phyloP scores from a whole-genome alignment of 2,888 invertebrate genomes.

The Drosophila mimica region DNA sequence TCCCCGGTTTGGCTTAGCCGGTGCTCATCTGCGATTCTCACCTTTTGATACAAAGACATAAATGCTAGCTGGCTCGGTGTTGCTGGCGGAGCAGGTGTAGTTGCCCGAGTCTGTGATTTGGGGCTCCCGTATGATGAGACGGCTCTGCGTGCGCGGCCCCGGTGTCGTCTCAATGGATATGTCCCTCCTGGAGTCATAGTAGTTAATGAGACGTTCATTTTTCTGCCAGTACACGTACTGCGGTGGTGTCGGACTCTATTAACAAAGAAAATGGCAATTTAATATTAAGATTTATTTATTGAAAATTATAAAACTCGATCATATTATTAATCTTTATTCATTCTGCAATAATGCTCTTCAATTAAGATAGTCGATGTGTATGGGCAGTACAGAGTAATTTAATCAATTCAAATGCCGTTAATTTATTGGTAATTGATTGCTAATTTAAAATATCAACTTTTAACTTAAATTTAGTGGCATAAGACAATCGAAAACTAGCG shows the following conservation, averaged over 20 bases:
- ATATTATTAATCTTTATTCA: background rate
- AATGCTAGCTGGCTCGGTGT: constrained; percentile 95
- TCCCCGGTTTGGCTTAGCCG: constrained; percentile 16
- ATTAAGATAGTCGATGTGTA: background rate
- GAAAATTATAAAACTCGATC: background rate
- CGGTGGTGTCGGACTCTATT: constrained; percentile 94
- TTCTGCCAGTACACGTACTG: constrained; percentile 98
- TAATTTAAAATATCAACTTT: background rate
- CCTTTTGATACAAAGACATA: constrained; percentile 96
- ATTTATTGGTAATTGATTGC: background rate
- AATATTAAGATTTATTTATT: background rate
- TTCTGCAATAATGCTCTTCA: background rate
- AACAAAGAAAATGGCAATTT: background rate
- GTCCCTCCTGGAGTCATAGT: constrained; percentile 92
- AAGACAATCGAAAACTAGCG: background rate
- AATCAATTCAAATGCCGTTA: background rate
- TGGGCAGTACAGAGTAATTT: background rate
- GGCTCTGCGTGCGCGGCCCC: constrained; percentile 93
- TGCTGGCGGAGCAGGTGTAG: constrained; percentile 95
- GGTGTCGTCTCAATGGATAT: constrained; percentile 93
- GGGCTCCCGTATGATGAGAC: constrained; percentile 93
- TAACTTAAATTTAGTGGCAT: background rate
- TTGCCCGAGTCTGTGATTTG: constrained; percentile 95
- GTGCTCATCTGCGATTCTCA: constrained; percentile 84
- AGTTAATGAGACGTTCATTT: constrained; percentile 97